These are phyloP conservation scores for Hemiprocne comata DNA, from an alignment of 2,113 vertebrate species.

Conservation along the genomic window DNA sequence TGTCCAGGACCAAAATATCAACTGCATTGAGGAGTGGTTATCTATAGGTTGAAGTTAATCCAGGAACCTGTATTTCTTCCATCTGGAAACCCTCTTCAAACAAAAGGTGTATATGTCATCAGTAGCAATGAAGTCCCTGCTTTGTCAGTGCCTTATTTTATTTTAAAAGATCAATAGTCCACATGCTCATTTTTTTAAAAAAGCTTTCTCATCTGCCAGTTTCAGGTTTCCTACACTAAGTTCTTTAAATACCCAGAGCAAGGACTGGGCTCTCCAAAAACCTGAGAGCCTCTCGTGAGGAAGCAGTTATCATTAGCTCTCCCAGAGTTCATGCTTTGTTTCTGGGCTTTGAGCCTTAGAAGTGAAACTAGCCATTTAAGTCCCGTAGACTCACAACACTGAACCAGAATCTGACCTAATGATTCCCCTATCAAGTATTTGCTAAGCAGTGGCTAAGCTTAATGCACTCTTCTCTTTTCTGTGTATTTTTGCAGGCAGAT, in stretches of 20 bases:
- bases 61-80: neutral
- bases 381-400: neutral
- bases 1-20: neutral
- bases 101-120: neutral
- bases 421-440: neutral
- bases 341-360: neutral
- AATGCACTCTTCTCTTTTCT: neutral
- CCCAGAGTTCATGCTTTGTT: neutral
- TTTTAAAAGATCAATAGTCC: neutral
- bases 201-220: neutral
- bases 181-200: neutral
- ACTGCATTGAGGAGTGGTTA: neutral
- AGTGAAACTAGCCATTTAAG: neutral
- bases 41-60: neutral
- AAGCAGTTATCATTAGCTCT: neutral
- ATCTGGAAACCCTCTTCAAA: neutral
- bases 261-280: neutral
- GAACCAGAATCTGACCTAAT: neutral
- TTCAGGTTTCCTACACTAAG: neutral
- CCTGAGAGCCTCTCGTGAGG: neutral
- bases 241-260: neutral
- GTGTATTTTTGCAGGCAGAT: slow-evolving; percentile 12
- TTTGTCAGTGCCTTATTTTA: neutral
- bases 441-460: neutral
- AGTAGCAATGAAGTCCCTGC: neutral